phyloP scores from a whole-genome alignment of 2,888 invertebrate genomes.

The Eucera pruinosa region DNA sequence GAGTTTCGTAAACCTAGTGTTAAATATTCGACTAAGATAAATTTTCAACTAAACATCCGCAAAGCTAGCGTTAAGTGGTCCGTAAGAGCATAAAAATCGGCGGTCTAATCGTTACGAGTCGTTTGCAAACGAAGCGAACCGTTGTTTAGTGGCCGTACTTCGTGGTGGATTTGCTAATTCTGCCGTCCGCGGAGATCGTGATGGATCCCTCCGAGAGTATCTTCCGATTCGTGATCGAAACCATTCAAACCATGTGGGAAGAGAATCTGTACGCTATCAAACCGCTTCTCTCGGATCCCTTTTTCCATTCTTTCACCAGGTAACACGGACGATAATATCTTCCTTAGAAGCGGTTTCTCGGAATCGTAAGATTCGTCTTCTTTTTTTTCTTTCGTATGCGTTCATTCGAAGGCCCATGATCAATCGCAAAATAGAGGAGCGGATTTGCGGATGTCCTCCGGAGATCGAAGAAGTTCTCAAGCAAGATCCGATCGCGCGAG shows the following conservation, averaged over 20 bases:
- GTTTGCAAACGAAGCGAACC: background rate
- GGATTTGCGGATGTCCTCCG: conserved; percentile 91
- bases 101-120: too few species aligned
- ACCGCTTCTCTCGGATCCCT: conserved; percentile 89
- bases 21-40: too few species aligned
- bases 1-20: too few species aligned
- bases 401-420: conserved; percentile 89
- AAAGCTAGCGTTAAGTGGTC: too few species aligned
- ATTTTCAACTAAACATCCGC: too few species aligned
- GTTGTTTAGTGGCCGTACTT: conserved; percentile 87
- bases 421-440: conserved; percentile 92
- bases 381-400: too few species aligned
- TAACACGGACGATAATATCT: conserved; percentile 71
- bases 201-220: conserved; percentile 88
- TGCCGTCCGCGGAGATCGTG: conserved; percentile 80
- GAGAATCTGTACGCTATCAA: conserved; percentile 89
- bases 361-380: background rate
- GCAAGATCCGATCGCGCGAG: conserved; percentile 87
- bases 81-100: too few species aligned
- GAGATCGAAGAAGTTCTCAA: conserved; percentile 89
- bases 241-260: conserved; percentile 88
- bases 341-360: conserved; percentile 71
- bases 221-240: conserved; percentile 86
- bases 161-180: conserved; percentile 86
- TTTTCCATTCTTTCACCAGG: conserved; percentile 91